phyloP scores from a whole-genome alignment of 2,888 invertebrate species.

The Apotomis betuletana region DNA sequence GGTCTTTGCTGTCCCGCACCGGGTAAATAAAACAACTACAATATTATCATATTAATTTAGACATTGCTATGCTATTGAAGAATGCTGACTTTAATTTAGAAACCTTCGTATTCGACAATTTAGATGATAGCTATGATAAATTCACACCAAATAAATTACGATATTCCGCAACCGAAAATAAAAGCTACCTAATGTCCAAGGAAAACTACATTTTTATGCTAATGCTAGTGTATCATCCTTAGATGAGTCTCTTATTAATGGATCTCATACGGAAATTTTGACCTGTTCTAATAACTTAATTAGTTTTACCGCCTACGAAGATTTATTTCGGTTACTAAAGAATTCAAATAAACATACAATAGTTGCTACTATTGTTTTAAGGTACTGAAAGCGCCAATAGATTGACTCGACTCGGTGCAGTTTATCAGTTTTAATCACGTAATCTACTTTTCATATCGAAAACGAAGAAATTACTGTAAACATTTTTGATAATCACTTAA shows the following conservation, averaged over 20 bases:
- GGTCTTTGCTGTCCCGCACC: too few relatives aligned
- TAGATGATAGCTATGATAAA: conserved; percentile 18
- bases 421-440: too few relatives aligned
- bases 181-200: conserved; percentile 17
- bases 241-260: background rate
- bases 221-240: conserved; percentile 4
- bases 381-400: too few relatives aligned
- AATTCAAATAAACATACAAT: too few relatives aligned
- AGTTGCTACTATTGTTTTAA: too few relatives aligned
- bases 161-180: conserved; percentile 14
- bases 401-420: too few relatives aligned
- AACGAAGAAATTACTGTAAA: too few relatives aligned
- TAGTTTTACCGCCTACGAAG: background rate
- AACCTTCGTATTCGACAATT: conserved; percentile 10
- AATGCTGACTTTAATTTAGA: conserved; percentile 11
- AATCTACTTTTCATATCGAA: too few relatives aligned
- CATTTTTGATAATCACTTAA: too few relatives aligned
- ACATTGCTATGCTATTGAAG: background rate
- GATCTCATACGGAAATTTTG: background rate
- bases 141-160: conserved; percentile 13
- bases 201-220: conserved; percentile 31
- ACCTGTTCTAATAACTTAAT: conserved; percentile 2
- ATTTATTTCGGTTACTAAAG: background rate
- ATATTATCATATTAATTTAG: background rate
- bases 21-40: background rate